Evolutionary conservation across 30 jellyfish, hydroid and myxozoan genomes (phyloP).

Genomic region (Nemopilema nomurai): DNA sequence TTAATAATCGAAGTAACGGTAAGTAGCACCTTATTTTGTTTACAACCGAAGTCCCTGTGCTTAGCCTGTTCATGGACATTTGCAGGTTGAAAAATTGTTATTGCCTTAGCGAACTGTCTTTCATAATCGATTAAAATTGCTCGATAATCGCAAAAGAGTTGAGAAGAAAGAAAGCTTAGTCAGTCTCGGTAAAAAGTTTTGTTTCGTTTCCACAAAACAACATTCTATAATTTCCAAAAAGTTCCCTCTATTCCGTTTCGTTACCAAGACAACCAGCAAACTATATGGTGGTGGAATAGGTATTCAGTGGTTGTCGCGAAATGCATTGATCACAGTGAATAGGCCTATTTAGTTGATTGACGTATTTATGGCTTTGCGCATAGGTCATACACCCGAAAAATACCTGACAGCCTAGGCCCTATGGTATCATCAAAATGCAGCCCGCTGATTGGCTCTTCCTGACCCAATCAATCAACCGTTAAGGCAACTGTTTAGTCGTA

Average conservation of each 20-base stretch:
- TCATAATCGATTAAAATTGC: background rate
- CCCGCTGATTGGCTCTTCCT: slow-evolving; percentile 51
- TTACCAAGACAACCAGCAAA: slow-evolving; percentile 64
- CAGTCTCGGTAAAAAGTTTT: background rate
- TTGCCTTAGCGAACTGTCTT: background rate
- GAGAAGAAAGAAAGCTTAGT: background rate
- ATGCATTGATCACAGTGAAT: slow-evolving; percentile 62
- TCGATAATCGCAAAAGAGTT: background rate
- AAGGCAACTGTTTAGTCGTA: slow-evolving; percentile 70
- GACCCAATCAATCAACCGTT: slow-evolving; percentile 72
- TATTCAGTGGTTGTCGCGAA: slow-evolving; percentile 58
- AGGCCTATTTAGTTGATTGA: slow-evolving; percentile 58
- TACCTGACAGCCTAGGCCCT: slow-evolving; percentile 63
- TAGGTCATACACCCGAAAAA: slow-evolving; percentile 68
- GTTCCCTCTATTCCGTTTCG: slow-evolving; percentile 7
- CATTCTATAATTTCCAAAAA: background rate
- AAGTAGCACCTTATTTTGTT: slow-evolving; percentile 49
- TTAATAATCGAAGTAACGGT: slow-evolving; percentile 71
- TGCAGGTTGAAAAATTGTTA: background rate
- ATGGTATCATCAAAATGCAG: slow-evolving; percentile 65
- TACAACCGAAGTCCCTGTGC: slow-evolving; percentile 5
- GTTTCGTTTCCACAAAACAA: background rate
- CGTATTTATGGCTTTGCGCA: slow-evolving; percentile 77
- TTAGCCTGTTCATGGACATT: background rate
- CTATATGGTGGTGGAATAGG: slow-evolving; percentile 62